Base-by-base conservation (phyloP, 2,113 vertebrate species). In the Chloropsis cyanopogon region DNA sequence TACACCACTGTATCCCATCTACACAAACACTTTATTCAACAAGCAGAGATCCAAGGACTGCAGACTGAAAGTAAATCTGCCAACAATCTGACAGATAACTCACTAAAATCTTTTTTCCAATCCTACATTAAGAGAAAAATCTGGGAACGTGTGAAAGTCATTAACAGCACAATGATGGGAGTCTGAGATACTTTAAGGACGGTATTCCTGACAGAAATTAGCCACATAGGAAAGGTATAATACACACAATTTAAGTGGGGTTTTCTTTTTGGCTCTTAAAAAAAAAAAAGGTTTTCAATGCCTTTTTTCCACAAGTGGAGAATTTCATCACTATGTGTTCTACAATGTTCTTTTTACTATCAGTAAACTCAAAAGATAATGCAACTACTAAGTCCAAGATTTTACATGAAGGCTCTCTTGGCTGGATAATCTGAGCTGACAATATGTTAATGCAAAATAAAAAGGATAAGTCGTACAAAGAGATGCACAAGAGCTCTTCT, bases 391-490 rank as follows among this genome's bases (percentile, higher is more conserved):
- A 73, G 33, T 10, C 25, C 29, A 63, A 59, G 29, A 57, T 49
- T 19, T 65, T 50, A 56, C 28, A 69, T 31, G n/a, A 66, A 29
- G 22, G 23, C 8, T 33, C 15, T 21, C 31, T 14, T 29, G 31
- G 53, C 53, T 26, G 25, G 11, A n/a, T 21, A 29, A 6, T 64
- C 35, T 9, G 4, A 66, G 29, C 6, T 19, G 29, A 54, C 22
- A 39, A 10, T 0, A 11, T 5, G 10, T 10, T 37, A 52, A 70
- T 2, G 1, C 24, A 76, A n/a, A 2, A 26, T 0, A 14, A 49
- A 82, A 63, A 73, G 50, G 2, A 1, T 24, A 53, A 28, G 3
- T 31, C 21, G 17, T 29, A 50, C 15, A 54, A 49, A 60, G 26
- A 56, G 28, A 50, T 0, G 1, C 10, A n/a, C 28, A 13, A 53